Evolutionary conservation across 2,113 vertebrate species (phyloP).

Genomic region (Rhegmatorhina hoffmannsi): DNA sequence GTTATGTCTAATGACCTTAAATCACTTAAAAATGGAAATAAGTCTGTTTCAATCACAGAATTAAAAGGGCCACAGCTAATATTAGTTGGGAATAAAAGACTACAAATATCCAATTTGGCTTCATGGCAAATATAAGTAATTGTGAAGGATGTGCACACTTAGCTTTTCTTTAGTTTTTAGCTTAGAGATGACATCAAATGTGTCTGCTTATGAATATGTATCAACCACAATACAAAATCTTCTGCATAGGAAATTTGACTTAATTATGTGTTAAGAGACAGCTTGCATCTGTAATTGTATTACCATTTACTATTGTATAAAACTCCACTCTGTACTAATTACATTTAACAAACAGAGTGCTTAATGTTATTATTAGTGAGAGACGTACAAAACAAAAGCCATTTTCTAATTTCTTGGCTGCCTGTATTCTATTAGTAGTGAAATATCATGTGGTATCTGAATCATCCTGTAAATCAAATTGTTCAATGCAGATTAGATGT

Average conservation of each 20-base stretch:
- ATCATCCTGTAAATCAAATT: neutral
- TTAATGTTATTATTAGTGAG: slow-evolving; percentile 56
- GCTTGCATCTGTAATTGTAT: slow-evolving; percentile 59
- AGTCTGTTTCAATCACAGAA: neutral
- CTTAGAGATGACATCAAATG: neutral
- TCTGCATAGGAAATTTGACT: slow-evolving; percentile 33
- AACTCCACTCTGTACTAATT: slow-evolving; percentile 62
- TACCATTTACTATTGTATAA: slow-evolving; percentile 50
- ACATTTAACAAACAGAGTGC: slow-evolving; percentile 39
- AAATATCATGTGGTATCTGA: neutral
- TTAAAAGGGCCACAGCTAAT: neutral
- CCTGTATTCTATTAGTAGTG: neutral
- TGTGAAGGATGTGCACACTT: neutral
- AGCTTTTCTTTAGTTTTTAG: neutral
- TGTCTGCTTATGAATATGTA: slow-evolving; percentile 45
- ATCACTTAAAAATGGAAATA: neutral
- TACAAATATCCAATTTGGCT: neutral
- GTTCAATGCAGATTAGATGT: neutral
- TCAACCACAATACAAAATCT: slow-evolving; percentile 19
- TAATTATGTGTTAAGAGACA: slow-evolving; percentile 51
- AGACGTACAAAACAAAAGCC: slow-evolving; percentile 22
- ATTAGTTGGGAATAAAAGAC: neutral
- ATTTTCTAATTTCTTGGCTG: neutral
- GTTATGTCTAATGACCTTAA: accelerated
- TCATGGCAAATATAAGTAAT: neutral